Base-by-base conservation (phyloP, 2,113 vertebrate genomes). In the Nyctereutes procyonoides region DNA sequence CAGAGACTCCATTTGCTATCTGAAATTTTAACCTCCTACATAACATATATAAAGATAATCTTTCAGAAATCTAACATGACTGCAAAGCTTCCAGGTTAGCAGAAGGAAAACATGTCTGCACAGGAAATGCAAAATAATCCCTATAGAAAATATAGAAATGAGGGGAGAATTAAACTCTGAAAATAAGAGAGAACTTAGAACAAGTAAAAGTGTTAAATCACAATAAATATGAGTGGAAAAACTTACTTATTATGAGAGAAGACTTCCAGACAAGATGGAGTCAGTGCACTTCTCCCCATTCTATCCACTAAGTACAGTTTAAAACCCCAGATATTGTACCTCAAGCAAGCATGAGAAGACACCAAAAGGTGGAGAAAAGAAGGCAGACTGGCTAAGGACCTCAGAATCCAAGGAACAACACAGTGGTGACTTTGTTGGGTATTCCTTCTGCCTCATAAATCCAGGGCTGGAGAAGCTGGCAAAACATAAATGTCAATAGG, bases 141-240 rank as follows among this genome's bases (percentile, higher is more conserved):
- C 62, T 43, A 56, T 3, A 55, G 51, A 81, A 43, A 67, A 65
- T 22, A 51, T 17, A 51, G 17, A 89, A 62, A 77, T 1, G 48
- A 30, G 24, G 26, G 12, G 38, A 60, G 6, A 51, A 15, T 24
- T 51, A 24, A 63, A 74, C 77, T 19, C 63, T 82, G 77, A 60
- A 82, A 92, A 82, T 83, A 92, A 71, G 89, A 71, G 90, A 92
- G 35, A 69, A 82, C 9, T 92, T 35, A 60, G 56, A 83, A 56
- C 48, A 32, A 91, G 83, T 17, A 13, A 60, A 82, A 71, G 10
- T 56, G 55, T 32, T 56, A 65, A 5, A 43, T 38, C 71, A 65
- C 71, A 55, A 93, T 65, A 77, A 93, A 56, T 67, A 48, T 55
- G 30, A 93, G 65, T 43, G 69, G 69, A 93, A 76, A 63, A 55